phyloP scores from a whole-genome alignment of 2,113 vertebrate species.

The Syngnathoides biaculeatus region DNA sequence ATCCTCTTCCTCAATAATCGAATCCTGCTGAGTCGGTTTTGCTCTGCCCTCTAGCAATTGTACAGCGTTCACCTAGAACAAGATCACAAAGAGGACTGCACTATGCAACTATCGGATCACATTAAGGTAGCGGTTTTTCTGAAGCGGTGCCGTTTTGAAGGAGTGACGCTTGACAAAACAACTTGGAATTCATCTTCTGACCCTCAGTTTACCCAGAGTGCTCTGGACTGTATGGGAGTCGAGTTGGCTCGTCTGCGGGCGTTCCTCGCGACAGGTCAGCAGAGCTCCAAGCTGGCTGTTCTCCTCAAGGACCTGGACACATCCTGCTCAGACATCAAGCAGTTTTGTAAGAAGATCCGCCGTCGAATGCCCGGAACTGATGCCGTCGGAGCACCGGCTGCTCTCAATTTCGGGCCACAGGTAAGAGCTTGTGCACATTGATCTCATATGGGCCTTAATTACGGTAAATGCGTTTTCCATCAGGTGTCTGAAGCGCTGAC shows the following conservation, averaged over 20 bases:
- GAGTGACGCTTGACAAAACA: neutral
- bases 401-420: slow-evolving; percentile 78
- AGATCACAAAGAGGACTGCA: slow-evolving; percentile 88
- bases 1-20: no score
- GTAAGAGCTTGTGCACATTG: slow-evolving; percentile 17
- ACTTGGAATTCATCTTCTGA: neutral
- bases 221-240: slow-evolving; percentile 92
- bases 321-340: slow-evolving; percentile 88
- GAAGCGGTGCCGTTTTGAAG: neutral
- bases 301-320: slow-evolving; percentile 93
- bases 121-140: slow-evolving; percentile 70
- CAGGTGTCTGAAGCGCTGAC: slow-evolving; percentile 87
- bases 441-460: neutral
- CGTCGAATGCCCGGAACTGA: slow-evolving; percentile 94
- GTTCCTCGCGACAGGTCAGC: slow-evolving; percentile 85
- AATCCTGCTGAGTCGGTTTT: neutral
- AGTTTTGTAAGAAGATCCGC: slow-evolving; percentile 98
- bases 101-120: slow-evolving; percentile 92
- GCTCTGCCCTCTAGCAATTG: slow-evolving; percentile 78
- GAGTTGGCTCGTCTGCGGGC: slow-evolving; percentile 86
- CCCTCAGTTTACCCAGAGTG: slow-evolving; percentile 89
- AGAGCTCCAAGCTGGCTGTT: slow-evolving; percentile 77
- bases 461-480: neutral
- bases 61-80: slow-evolving; percentile 88
- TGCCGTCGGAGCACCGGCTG: slow-evolving; percentile 84